These are phyloP conservation scores for Falco concolor DNA, from an alignment of 2,797 vertebrate species.

Conservation along the genomic window DNA sequence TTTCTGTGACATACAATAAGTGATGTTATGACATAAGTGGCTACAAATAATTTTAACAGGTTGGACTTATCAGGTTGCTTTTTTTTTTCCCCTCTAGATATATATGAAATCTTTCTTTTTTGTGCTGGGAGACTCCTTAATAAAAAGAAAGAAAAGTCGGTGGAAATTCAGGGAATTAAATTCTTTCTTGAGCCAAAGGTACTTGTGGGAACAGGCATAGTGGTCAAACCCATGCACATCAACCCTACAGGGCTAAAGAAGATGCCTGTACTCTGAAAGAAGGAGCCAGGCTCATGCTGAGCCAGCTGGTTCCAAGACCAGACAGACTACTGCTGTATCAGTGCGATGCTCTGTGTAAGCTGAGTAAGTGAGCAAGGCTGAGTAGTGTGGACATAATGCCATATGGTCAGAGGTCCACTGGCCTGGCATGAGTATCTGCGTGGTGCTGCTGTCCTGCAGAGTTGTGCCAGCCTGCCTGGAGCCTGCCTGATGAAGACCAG, in stretches of 20 bases:
- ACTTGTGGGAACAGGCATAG: neutral
- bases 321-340: neutral
- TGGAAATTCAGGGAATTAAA: neutral
- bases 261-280: neutral
- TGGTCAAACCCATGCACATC: neutral
- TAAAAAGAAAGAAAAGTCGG: neutral
- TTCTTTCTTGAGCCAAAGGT: neutral
- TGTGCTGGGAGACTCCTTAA: neutral
- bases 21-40: neutral
- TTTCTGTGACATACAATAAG: neutral
- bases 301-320: neutral
- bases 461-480: neutral
- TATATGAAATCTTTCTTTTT: neutral
- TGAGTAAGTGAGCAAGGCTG: neutral
- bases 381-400: neutral
- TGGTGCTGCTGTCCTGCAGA: neutral
- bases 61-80: neutral
- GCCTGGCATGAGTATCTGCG: neutral
- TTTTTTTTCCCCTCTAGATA: neutral
- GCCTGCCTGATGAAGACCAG: neutral
- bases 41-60: neutral
- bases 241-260: neutral
- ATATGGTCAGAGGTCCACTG: neutral
- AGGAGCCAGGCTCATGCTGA: neutral
- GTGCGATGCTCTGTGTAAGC: accelerated